These are phyloP conservation scores for Clanis bilineata DNA, from an alignment of 2,888 invertebrate genomes.

Conservation along the genomic window DNA sequence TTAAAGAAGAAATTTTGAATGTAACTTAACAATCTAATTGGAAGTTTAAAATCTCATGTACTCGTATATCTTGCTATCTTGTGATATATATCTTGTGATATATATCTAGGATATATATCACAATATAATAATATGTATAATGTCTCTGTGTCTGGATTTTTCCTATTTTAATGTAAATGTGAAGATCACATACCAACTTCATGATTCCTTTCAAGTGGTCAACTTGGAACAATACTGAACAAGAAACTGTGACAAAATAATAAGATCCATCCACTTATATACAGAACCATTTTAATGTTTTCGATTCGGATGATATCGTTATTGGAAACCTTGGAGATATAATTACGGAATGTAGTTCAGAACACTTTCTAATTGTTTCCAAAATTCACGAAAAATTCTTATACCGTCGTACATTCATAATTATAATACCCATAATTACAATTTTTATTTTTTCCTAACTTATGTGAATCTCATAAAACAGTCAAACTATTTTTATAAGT, in stretches of 20 bases:
- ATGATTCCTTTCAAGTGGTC: conserved; percentile 33
- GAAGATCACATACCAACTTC: conserved; percentile 50
- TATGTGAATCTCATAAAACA: no score
- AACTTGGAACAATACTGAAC: conserved; percentile 27
- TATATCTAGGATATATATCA: no score
- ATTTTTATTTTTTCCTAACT: no score
- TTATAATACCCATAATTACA: no score
- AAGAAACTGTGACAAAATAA: conserved; percentile 46
- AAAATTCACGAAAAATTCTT: background rate
- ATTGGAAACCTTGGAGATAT: conserved; percentile 46
- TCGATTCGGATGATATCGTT: conserved; percentile 45
- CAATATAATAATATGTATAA: no score
- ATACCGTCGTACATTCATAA: background rate
- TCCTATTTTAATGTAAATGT: background rate
- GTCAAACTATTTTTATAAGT: no score
- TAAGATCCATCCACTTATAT: conserved; percentile 50
- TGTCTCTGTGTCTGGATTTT: no score
- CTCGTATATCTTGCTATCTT: no score
- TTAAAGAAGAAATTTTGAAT: no score
- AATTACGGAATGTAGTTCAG: conserved; percentile 35
- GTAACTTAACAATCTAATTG: no score
- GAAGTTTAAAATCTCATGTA: no score
- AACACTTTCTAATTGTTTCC: conserved; percentile 35
- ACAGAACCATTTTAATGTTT: conserved; percentile 43
- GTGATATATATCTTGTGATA: no score